These are phyloP conservation scores for Heterohyrax brucei DNA, from an alignment of 2,797 vertebrate species.

Conservation along the genomic window DNA sequence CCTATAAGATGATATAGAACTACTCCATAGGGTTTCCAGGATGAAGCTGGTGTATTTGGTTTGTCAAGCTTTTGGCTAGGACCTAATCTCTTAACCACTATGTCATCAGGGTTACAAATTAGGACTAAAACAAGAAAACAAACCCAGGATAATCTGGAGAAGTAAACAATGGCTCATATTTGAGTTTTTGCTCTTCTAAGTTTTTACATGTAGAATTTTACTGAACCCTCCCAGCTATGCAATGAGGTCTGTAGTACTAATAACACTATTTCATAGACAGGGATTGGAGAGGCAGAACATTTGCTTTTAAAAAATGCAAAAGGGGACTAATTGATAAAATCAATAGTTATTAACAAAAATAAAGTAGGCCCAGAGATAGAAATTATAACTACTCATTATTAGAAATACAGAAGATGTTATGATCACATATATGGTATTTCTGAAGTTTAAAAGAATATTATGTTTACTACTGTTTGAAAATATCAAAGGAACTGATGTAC, in stretches of 20 bases:
- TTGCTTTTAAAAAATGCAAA: not conserved
- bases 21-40: no score
- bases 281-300: not conserved
- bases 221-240: not conserved
- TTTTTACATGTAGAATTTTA: conserved; percentile 25
- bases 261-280: conserved; percentile 34
- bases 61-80: no score
- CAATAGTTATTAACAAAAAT: conserved; percentile 36
- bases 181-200: not conserved
- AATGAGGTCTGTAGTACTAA: not conserved
- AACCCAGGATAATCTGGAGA: conserved; percentile 9
- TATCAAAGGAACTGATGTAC: not conserved
- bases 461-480: conserved; percentile 22
- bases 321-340: conserved; percentile 13
- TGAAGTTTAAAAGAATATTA: conserved; percentile 25
- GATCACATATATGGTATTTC: not conserved
- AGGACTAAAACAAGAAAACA: conserved; percentile 66
- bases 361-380: not conserved
- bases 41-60: no score
- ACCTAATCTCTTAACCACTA: no score
- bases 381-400: not conserved
- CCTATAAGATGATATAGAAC: no score
- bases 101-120: not conserved
- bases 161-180: conserved; percentile 56
- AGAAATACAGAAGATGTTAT: not conserved